Conservation (phyloP, 2,888 invertebrate genomes). For the Macrosoma leucophasiata region DNA sequence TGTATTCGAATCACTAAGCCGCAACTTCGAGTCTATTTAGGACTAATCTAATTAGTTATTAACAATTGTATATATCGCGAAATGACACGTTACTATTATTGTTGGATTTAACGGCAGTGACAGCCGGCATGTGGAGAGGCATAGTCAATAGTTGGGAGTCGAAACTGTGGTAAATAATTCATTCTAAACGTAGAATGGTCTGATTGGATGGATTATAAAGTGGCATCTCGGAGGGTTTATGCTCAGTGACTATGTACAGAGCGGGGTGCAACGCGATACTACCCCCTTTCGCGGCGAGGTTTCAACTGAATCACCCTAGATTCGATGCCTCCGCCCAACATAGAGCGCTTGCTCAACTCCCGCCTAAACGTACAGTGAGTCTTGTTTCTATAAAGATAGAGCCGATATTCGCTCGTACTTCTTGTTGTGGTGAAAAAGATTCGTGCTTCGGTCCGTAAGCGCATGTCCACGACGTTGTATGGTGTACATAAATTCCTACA, state of each 20-base stretch:
- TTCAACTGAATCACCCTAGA: constrained; percentile 71
- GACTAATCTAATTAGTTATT: constrained; percentile 22
- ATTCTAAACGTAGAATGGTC: constrained; percentile 25
- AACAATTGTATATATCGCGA: constrained; percentile 31
- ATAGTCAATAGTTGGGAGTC: constrained; percentile 23
- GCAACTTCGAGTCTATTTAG: constrained; percentile 30
- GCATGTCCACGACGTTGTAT: constrained; percentile 71
- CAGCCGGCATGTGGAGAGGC: constrained; percentile 42
- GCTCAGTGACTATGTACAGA: constrained; percentile 55
- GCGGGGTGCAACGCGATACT: constrained; percentile 53
- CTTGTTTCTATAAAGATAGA: constrained; percentile 29
- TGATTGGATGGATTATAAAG: constrained; percentile 43
- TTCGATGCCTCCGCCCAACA: constrained; percentile 73
- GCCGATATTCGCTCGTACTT: constrained; percentile 34
- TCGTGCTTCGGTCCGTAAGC: constrained; percentile 65
- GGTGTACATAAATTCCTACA: constrained; percentile 58
- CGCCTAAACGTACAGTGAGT: constrained; percentile 32
- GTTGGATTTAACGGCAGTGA: constrained; percentile 41
- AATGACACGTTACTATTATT: constrained; percentile 53
- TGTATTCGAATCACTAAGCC: constrained; percentile 31
- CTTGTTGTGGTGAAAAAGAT: constrained; percentile 57
- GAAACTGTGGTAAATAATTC: constrained; percentile 20
- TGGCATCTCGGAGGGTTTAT: constrained; percentile 63
- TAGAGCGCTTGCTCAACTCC: constrained; percentile 66
- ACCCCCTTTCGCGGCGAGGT: constrained; percentile 63